Evolutionary conservation across 2,888 invertebrate genomes (phyloP), one percentile per base, ranked within the genome.

Genomic region (Operophtera brumata): DNA sequence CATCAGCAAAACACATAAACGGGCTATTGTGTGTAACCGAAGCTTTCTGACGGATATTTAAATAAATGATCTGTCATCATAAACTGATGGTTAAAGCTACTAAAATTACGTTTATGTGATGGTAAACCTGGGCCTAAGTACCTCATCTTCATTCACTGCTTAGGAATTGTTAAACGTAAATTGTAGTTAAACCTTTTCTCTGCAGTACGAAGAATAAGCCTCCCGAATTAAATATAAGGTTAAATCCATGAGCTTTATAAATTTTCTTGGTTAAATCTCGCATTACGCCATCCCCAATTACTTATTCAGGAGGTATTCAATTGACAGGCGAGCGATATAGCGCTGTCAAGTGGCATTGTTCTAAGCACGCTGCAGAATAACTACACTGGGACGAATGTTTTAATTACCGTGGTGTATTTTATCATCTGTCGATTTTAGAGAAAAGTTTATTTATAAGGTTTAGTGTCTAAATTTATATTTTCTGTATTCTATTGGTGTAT

Each of bases 241-340:
- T 5, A 30, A 30, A 4, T 30, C 20, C 30, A 30, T 30, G 30
- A 30, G 20, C 20, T 30, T 30, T 30, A 30, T 30, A 10, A 7
- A 30, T 9, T 25, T 49, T 28, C 44, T 28, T 51, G 32, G 9
- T 4, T 25, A 44, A 36, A 46, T 54, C 12, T 45, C 11, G 49
- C 40, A 72, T 73, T n/a, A 56, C 5, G 26, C 63, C 57, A 41
- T 66, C 69, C 76, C 63, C 75, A 80, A 84, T 84, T 71, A 82
- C 71, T 83, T 80, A 83, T 84, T 80, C 76, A 83, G 66, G 66
- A 71, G 70, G 68, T 73, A 73, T 74, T 71, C 78, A 78, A 80
- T 79, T 75, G 78, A 76, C 73, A 66, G 66, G 61, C 63, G 65
- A 62, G 68, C 62, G 65, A 61, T 61, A 52, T 61, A 52, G 35